A percentile compares a stretch with the other conserved stretches of the same genome.
Evolutionary conservation across 1,140 invertebrate genomes (phyloP).

Genomic region (Latrodectus geometricus): DNA sequence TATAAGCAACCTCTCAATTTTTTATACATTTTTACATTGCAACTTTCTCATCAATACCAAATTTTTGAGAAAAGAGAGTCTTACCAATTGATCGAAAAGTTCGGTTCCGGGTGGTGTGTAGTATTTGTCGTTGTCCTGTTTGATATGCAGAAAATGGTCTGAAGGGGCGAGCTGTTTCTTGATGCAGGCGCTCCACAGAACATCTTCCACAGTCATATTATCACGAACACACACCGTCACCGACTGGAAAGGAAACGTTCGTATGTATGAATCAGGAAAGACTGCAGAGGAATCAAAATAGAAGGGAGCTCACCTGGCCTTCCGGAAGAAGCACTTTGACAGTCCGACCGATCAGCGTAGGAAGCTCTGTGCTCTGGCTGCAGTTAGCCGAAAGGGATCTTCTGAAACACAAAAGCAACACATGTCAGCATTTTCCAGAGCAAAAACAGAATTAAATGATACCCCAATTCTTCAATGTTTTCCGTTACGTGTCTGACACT

Average conservation of each 20-base stretch:
- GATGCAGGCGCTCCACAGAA: conserved; percentile 89
- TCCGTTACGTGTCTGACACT: too few species aligned
- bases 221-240: conserved; percentile 76
- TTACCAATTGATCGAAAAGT: conserved; percentile 94
- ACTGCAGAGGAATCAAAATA: background rate
- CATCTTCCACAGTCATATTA: conserved; percentile 94
- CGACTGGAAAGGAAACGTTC: conserved; percentile 15
- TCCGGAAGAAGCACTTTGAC: conserved; percentile 61
- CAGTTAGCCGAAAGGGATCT: conserved; percentile 54
- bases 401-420: conserved; percentile 21
- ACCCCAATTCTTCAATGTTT: too few species aligned
- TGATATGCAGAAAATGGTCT: conserved; percentile 95
- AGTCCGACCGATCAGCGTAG: conserved; percentile 50
- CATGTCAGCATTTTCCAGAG: too few species aligned
- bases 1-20: too few species aligned
- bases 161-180: conserved; percentile 90
- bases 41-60: background rate
- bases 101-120: conserved; percentile 93
- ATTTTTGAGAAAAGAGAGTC: conserved; percentile 65
- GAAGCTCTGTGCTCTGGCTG: conserved; percentile 60
- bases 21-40: too few species aligned
- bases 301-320: conserved; percentile 33
- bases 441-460: too few species aligned
- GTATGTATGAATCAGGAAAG: too few species aligned
- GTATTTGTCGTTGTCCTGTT: conserved; percentile 96